A percentile compares a stretch with the other conserved stretches of the same genome.
Evolutionary conservation across 2,797 vertebrate species (phyloP).

Genomic region (Ceryle rudis): DNA sequence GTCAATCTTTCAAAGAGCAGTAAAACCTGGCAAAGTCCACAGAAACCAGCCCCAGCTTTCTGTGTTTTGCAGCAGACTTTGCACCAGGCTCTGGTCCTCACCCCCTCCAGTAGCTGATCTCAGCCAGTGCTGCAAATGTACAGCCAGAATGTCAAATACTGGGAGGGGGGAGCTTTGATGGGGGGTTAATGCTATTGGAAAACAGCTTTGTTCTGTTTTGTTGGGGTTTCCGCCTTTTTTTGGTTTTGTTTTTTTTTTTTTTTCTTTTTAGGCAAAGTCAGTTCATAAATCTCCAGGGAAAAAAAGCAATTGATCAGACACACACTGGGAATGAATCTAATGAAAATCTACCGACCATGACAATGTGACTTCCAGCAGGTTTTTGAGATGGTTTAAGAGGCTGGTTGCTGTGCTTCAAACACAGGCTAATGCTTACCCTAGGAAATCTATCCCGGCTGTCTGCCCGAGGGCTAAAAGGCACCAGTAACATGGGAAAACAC

Average conservation of each 20-base stretch:
- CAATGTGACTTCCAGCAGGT: neutral
- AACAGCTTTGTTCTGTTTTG: neutral
- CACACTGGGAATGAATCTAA: neutral
- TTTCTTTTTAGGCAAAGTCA: neutral
- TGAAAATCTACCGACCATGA: neutral
- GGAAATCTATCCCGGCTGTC: neutral
- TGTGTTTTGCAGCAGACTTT: neutral
- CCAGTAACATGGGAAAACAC: neutral
- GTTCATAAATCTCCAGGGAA: neutral
- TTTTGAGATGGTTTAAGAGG: neutral
- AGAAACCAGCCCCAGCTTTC: neutral
- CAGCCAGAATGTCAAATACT: neutral
- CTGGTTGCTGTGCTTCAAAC: neutral
- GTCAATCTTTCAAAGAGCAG: constrained; percentile 5
- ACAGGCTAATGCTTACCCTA: neutral
- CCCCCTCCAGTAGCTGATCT: neutral
- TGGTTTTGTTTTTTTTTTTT: neutral
- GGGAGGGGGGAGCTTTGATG: neutral
- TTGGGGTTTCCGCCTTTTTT: neutral
- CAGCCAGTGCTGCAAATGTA: neutral
- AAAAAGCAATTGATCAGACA: neutral
- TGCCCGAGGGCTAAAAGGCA: neutral
- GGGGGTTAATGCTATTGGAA: constrained; percentile 3
- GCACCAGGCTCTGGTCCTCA: neutral
- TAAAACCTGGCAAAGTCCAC: constrained; percentile 29